Percentiles rank a stretch among this genome's conserved stretches.
Conservation (phyloP, 2,113 vertebrate genomes). For the Monopterus albus region DNA sequence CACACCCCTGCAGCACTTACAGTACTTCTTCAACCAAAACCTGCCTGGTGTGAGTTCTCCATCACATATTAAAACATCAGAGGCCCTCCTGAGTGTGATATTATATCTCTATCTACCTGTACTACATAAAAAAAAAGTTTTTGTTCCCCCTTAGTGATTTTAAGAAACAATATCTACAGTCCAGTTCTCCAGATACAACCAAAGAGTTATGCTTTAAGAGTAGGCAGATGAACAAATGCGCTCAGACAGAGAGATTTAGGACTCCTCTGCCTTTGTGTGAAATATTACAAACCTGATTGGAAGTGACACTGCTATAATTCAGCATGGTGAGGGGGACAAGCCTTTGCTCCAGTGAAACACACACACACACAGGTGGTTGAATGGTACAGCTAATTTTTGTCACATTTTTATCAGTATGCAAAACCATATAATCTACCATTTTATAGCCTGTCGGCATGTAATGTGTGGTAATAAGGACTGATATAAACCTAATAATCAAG, state of each 20-base stretch:
- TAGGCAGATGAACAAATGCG: slow-evolving; percentile 54
- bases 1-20: slow-evolving; percentile 1
- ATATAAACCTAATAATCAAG: slow-evolving; percentile 3
- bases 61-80: slow-evolving; percentile 40
- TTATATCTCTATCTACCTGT: slow-evolving; percentile 26
- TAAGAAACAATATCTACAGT: slow-evolving; percentile 43
- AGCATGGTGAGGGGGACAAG: slow-evolving; percentile 53
- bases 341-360: slow-evolving; percentile 20
- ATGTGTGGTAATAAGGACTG: neutral
- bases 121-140: neutral
- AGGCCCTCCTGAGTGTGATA: slow-evolving; percentile 3
- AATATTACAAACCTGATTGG: slow-evolving; percentile 73
- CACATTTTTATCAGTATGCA: slow-evolving; percentile 35
- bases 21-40: neutral
- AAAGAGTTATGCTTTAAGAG: slow-evolving; percentile 57
- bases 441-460: slow-evolving; percentile 5
- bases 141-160: slow-evolving; percentile 36
- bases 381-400: slow-evolving; percentile 30
- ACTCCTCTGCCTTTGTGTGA: slow-evolving; percentile 66
- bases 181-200: slow-evolving; percentile 55
- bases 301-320: slow-evolving; percentile 80
- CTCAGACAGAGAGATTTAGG: slow-evolving; percentile 53
- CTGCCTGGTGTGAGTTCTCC: neutral
- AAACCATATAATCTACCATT: slow-evolving; percentile 20
- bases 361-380: slow-evolving; percentile 12